Evolutionary conservation across 2,888 invertebrate species (phyloP).

Genomic region (Caenorhabditis sulstoni): DNA sequence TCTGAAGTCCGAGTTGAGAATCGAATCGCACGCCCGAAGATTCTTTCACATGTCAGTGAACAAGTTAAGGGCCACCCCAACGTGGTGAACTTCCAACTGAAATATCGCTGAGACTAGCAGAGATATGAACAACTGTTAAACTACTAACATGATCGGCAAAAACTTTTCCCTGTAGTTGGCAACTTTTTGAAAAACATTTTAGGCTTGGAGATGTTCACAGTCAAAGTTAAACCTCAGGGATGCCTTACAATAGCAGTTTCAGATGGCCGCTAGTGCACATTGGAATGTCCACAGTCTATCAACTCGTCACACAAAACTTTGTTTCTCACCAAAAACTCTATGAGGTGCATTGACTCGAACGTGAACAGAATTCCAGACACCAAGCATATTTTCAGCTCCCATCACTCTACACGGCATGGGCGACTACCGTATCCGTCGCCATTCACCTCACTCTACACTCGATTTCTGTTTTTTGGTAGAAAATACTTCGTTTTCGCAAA

Average conservation of each 20-base stretch:
- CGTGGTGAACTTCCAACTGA: no score
- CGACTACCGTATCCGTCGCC: constrained; percentile 40
- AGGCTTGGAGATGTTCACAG: no score
- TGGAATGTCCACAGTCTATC: constrained; percentile 33
- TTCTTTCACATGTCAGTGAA: constrained; percentile 39
- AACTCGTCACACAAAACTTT: constrained; percentile 38
- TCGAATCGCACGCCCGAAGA: constrained; percentile 20
- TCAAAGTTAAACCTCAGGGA: no score
- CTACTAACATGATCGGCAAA: no score
- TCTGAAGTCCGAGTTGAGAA: constrained; percentile 21
- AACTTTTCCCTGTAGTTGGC: no score
- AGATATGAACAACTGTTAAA: no score
- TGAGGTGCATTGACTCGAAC: constrained; percentile 19
- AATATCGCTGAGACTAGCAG: no score
- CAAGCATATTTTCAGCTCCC: constrained; percentile 16
- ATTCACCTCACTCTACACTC: constrained; percentile 46
- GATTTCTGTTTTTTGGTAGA: constrained; percentile 34
- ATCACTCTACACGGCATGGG: constrained; percentile 37
- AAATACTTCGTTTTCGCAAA: constrained; percentile 6
- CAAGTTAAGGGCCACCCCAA: no score
- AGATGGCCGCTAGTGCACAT: constrained; percentile 48
- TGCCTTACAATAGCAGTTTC: no score
- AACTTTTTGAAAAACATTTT: no score
- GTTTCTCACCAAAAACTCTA: constrained; percentile 23
- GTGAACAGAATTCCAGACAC: no score